phyloP scores from a whole-genome alignment of 1,140 invertebrate species.

The Drosophila ananassae region DNA sequence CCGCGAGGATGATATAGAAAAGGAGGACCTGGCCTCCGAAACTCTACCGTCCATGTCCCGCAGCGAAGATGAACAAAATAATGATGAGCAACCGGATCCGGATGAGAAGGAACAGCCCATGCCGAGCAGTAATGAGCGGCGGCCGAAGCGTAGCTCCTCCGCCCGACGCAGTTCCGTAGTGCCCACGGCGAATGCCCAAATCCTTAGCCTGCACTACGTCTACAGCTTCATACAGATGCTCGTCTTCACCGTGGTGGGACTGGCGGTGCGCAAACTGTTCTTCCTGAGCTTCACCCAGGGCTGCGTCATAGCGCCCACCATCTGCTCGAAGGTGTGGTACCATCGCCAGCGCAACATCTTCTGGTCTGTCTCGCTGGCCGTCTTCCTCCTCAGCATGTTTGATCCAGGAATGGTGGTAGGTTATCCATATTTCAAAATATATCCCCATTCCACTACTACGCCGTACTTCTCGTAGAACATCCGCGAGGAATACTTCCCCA shows the following conservation, averaged over 20 bases:
- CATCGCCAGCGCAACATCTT: slow-evolving; percentile 77
- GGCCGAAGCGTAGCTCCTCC: slow-evolving; percentile 7
- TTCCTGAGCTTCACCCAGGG: slow-evolving; percentile 81
- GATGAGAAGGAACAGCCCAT: slow-evolving; percentile 1
- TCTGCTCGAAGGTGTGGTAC: slow-evolving; percentile 80
- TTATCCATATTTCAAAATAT: too few species aligned
- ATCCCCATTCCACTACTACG: too few species aligned
- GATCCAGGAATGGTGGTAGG: slow-evolving; percentile 78
- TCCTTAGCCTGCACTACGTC: slow-evolving; percentile 68
- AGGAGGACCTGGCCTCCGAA: slow-evolving; percentile 5
- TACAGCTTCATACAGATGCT: slow-evolving; percentile 79
- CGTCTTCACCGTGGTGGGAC: slow-evolving; percentile 70
- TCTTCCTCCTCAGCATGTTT: slow-evolving; percentile 77
- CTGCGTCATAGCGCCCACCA: slow-evolving; percentile 78
- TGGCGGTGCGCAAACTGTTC: slow-evolving; percentile 77
- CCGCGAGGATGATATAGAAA: neutral
- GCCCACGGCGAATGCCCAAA: slow-evolving; percentile 56
- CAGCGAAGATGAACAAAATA: slow-evolving; percentile 2
- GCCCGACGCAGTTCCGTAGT: slow-evolving; percentile 43
- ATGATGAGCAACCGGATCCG: slow-evolving; percentile 4
- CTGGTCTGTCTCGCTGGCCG: slow-evolving; percentile 79
- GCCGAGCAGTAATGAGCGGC: slow-evolving; percentile 25
- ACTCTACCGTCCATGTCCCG: slow-evolving; percentile 26
- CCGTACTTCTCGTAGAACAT: slow-evolving; percentile 57
- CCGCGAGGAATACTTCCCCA: slow-evolving; percentile 74